Evolutionary conservation across 37 sponge, comb jelly and placozoan genomes (phyloP).

Genomic region (Axinella damicornis): DNA sequence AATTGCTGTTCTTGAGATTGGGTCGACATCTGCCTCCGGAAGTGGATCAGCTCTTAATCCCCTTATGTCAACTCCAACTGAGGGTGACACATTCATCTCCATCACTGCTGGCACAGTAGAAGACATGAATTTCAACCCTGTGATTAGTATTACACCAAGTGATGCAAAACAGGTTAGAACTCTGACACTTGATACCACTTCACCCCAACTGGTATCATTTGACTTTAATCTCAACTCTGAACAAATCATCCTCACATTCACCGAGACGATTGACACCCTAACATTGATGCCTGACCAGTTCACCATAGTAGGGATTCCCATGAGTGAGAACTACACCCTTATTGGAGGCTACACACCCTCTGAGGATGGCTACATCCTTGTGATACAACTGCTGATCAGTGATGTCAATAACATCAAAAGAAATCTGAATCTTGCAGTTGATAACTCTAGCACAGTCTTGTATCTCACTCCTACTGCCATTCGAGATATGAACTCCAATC

Average conservation of each 20-base stretch:
- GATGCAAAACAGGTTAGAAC: conserved; percentile 47
- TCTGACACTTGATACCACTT: conserved; percentile 74
- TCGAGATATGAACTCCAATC: conserved; percentile 87
- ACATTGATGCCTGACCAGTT: conserved; percentile 68
- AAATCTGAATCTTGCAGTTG: conserved; percentile 63
- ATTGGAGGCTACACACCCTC: conserved; percentile 66
- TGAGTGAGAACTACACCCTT: conserved; percentile 63
- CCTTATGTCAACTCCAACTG: not conserved
- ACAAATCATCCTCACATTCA: conserved; percentile 75
- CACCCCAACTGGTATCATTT: conserved; percentile 79
- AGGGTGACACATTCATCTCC: conserved; percentile 60
- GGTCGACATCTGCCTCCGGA: not conserved
- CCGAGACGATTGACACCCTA: conserved; percentile 79
- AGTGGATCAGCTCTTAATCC: not conserved
- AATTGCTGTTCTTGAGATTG: not conserved
- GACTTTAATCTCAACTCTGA: conserved; percentile 79
- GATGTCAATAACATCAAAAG: conserved; percentile 93
- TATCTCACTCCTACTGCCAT: conserved; percentile 59
- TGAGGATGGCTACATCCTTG: conserved; percentile 78
- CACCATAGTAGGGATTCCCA: conserved; percentile 50
- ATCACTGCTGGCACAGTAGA: conserved; percentile 59
- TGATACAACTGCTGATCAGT: conserved; percentile 61
- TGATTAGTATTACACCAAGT: conserved; percentile 18
- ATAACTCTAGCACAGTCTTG: conserved; percentile 56
- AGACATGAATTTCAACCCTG: conserved; percentile 79